These are phyloP conservation scores for Rhizoglyphus robini DNA, from an alignment of 1,140 invertebrate species.

Conservation along the genomic window DNA sequence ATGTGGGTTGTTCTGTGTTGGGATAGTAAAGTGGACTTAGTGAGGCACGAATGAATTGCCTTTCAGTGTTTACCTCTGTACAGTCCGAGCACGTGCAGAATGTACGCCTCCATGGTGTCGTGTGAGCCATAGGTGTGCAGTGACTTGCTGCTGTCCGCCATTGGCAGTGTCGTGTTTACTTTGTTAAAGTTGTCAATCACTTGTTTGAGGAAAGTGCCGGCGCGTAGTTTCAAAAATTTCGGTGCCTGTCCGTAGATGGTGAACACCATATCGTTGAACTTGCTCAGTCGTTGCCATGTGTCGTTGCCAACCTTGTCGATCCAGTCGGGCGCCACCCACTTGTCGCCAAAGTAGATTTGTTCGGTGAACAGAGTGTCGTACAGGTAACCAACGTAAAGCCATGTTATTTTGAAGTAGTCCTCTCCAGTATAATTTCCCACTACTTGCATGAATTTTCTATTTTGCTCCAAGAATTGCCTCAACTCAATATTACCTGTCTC, in stretches of 20 bases:
- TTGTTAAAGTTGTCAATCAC: background rate
- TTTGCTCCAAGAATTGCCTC: background rate
- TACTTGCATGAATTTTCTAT: background rate
- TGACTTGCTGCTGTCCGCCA: background rate
- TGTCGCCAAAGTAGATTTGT: background rate
- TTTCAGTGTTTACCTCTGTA: background rate
- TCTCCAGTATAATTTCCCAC: background rate
- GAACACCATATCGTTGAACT: background rate
- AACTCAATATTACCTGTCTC: background rate
- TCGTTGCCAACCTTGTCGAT: slow-evolving; percentile 10
- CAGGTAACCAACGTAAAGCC: background rate
- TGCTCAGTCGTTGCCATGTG: background rate
- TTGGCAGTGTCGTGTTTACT: background rate
- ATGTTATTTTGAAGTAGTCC: background rate
- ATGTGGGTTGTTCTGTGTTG: background rate
- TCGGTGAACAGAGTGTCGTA: background rate
- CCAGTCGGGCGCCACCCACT: background rate
- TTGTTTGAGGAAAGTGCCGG: background rate
- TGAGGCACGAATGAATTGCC: background rate
- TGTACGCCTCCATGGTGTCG: background rate
- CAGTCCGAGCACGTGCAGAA: background rate
- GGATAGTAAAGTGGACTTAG: no score
- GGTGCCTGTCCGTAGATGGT: background rate
- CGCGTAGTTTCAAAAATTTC: background rate
- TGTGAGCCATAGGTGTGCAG: background rate